phyloP scores from a whole-genome alignment of 2,797 vertebrate genomes.

The Hirundo rustica region DNA sequence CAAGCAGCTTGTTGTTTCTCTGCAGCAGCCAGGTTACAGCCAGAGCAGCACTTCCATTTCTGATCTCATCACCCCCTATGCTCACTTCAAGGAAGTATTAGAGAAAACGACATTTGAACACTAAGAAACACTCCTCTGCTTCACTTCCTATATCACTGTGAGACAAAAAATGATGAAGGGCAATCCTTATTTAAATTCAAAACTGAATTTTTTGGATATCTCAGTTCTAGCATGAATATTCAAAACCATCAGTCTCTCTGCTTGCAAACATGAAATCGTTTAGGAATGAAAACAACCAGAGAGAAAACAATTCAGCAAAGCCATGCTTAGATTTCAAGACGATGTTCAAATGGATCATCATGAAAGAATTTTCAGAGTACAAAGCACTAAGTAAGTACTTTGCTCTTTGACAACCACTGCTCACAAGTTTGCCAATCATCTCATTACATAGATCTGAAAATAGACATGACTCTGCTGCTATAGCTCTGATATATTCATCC shows the following conservation, averaged over 20 bases:
- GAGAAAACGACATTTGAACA: background rate
- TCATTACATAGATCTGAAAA: slow-evolving; percentile 2
- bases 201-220: background rate
- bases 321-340: slow-evolving; percentile 5
- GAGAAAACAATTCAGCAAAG: slow-evolving; percentile 19
- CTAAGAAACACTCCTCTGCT: background rate
- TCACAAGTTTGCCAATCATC: slow-evolving; percentile 13
- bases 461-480: background rate
- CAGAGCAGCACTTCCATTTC: background rate
- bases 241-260: background rate
- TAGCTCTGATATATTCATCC: slow-evolving; percentile 17
- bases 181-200: background rate
- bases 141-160: background rate
- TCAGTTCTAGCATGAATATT: background rate
- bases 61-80: background rate
- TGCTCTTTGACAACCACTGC: slow-evolving; percentile 11
- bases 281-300: background rate
- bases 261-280: background rate
- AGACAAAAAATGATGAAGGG: background rate
- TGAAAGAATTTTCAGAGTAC: slow-evolving; percentile 26
- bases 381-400: slow-evolving; percentile 8
- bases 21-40: background rate
- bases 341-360: slow-evolving; percentile 14
- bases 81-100: background rate
- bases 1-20: background rate